These are phyloP conservation scores for Leptinotarsa defecta DNA, from an alignment of 1,140 invertebrate species.

Conservation along the genomic window DNA sequence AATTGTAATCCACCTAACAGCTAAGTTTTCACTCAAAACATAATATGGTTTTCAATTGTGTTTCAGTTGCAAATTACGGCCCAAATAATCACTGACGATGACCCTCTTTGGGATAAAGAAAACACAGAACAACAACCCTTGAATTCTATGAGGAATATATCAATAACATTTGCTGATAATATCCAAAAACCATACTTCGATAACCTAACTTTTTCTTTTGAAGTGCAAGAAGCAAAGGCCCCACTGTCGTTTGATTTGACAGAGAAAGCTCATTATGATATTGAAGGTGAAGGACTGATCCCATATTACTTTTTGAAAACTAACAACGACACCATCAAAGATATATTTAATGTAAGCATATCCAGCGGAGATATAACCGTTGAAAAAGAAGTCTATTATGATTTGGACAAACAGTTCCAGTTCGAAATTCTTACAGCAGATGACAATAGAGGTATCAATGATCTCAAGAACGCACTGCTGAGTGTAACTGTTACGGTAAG, in stretches of 20 bases:
- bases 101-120: not conserved
- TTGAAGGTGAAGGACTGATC: not conserved
- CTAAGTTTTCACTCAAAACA: too few relatives aligned
- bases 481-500: slow-evolving; percentile 33
- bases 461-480: not conserved
- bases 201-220: not conserved
- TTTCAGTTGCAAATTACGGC: not conserved
- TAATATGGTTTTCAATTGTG: not conserved
- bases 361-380: slow-evolving; percentile 26
- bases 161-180: slow-evolving; percentile 27
- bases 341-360: slow-evolving; percentile 27
- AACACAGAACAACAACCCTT: not conserved
- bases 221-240: slow-evolving; percentile 22
- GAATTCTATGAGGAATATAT: slow-evolving; percentile 6
- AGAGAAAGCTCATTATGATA: slow-evolving; percentile 4
- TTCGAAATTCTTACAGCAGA: slow-evolving; percentile 58
- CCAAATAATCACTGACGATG: not conserved
- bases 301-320: slow-evolving; percentile 33
- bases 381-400: slow-evolving; percentile 53
- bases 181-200: slow-evolving; percentile 16
- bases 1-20: too few relatives aligned
- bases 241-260: not conserved
- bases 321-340: slow-evolving; percentile 12
- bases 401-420: slow-evolving; percentile 47
- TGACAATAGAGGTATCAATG: slow-evolving; percentile 12